Evolutionary conservation across 2,888 invertebrate species (phyloP).

Genomic region (Zaprionus bogoriensis): DNA sequence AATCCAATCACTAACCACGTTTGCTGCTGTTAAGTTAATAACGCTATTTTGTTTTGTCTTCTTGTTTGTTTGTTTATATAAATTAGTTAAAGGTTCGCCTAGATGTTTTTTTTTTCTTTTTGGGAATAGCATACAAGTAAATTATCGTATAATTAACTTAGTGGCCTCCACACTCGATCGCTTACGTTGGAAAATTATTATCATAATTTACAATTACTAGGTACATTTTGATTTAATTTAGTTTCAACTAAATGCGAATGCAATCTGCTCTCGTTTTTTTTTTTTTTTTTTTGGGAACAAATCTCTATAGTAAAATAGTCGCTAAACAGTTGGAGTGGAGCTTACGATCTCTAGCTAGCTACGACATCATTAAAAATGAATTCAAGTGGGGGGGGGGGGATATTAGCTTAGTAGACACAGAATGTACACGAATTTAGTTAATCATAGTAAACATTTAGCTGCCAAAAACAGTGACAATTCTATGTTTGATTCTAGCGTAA

Average conservation of each 20-base stretch:
- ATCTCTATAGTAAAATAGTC: conserved; percentile 22
- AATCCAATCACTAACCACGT: conserved; percentile 81
- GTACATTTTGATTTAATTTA: conserved; percentile 75
- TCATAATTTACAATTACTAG: conserved; percentile 78
- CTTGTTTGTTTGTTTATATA: conserved; percentile 6
- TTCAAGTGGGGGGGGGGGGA: conserved; percentile 7
- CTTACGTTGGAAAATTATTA: conserved; percentile 72
- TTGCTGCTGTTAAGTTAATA: conserved; percentile 65
- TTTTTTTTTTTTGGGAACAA: not conserved
- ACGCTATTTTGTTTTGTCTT: conserved; percentile 17
- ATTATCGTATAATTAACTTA: conserved; percentile 21
- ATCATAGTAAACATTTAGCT: conserved; percentile 50
- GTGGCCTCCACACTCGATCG: conserved; percentile 34
- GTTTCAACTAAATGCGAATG: conserved; percentile 59
- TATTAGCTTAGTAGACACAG: conserved; percentile 41
- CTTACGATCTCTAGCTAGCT: conserved; percentile 22
- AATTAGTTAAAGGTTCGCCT: conserved; percentile 6
- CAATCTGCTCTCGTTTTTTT: conserved; percentile 30
- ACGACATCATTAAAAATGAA: not conserved
- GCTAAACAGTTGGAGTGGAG: conserved; percentile 28
- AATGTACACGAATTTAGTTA: conserved; percentile 42
- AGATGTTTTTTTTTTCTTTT: too few relatives aligned
- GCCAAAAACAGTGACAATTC: conserved; percentile 40
- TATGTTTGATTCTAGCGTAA: conserved; percentile 6
- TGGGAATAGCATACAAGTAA: conserved; percentile 17